Evolutionary conservation across 1,140 invertebrate genomes (phyloP), one percentile per base, ranked within the genome.

Genomic region (Cephus cinctus): DNA sequence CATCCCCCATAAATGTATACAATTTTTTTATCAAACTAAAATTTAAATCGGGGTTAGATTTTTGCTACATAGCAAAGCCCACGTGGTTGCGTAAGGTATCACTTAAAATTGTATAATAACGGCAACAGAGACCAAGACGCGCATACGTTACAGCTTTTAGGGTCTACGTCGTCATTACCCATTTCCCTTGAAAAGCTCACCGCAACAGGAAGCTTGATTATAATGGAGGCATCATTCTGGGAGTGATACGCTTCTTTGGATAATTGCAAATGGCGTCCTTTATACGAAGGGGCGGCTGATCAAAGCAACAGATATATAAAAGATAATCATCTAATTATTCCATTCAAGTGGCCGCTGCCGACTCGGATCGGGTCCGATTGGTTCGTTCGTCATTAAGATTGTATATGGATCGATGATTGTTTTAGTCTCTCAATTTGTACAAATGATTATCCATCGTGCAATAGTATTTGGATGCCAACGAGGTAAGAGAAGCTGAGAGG

Each of bases 161-260:
- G n/a, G n/a, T n/a, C n/a, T n/a, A n/a, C n/a, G n/a, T n/a, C n/a
- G n/a, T n/a, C n/a, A n/a, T n/a, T n/a, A n/a, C n/a, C n/a, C n/a
- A n/a, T n/a, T n/a, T n/a, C n/a, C n/a, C n/a, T n/a, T n/a, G n/a
- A n/a, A n/a, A n/a, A n/a, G n/a, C n/a, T n/a, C n/a, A n/a, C n/a
- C 68, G 67, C 68, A 67, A 73, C 73, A 67, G 71, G 65, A 68
- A 70, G 69, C 61, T 75, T 71, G 61, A 74, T 75, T 74, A 67
- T 73, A 74, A 73, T 73, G 63, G 70, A 71, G 70, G 64, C 70
- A 74, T 75, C 70, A 75, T 74, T 71, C 51, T 47, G 56, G 46
- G 56, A 54, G 56, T 50, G 65, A 64, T 66, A 56, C 54, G 52
- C 52, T 63, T 64, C 59, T 55, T 35, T 15, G 58, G 66, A 70